Conservation (phyloP, 2,113 vertebrate genomes). For the Heloderma charlesbogerti region DNA sequence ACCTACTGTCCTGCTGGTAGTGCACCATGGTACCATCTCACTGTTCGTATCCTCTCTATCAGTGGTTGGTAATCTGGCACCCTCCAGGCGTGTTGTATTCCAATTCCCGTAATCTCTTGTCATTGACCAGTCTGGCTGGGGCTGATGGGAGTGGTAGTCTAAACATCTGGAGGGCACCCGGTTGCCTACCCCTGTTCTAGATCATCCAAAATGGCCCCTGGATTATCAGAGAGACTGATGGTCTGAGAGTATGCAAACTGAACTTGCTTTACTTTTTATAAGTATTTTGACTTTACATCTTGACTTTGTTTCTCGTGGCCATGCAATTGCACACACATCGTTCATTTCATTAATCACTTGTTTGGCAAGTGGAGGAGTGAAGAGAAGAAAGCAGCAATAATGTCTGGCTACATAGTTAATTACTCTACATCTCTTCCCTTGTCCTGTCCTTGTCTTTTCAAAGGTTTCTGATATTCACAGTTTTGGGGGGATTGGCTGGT, state of each 20-base stretch:
- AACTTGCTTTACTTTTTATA: neutral
- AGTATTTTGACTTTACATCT: neutral
- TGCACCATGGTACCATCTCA: neutral
- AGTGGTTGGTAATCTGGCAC: neutral
- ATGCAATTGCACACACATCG: constrained; percentile 1
- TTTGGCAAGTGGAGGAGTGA: neutral
- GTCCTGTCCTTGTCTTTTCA: neutral
- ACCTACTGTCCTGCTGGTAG: neutral
- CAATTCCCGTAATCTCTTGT: neutral
- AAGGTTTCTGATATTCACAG: neutral
- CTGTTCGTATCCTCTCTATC: neutral
- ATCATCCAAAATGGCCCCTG: neutral
- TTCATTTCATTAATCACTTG: constrained; percentile 16
- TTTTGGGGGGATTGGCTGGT: neutral
- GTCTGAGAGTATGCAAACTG: neutral
- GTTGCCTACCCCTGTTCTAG: neutral
- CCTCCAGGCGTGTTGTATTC: neutral
- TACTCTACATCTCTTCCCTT: neutral
- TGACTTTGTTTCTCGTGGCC: neutral
- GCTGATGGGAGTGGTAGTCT: neutral
- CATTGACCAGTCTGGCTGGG: neutral
- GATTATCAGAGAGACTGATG: neutral
- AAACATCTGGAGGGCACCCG: neutral
- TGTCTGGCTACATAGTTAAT: neutral
- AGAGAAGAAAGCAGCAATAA: constrained; percentile 19